Evolutionary conservation across 2,888 invertebrate genomes (phyloP).

Genomic region (Melangyna quadrimaculata): DNA sequence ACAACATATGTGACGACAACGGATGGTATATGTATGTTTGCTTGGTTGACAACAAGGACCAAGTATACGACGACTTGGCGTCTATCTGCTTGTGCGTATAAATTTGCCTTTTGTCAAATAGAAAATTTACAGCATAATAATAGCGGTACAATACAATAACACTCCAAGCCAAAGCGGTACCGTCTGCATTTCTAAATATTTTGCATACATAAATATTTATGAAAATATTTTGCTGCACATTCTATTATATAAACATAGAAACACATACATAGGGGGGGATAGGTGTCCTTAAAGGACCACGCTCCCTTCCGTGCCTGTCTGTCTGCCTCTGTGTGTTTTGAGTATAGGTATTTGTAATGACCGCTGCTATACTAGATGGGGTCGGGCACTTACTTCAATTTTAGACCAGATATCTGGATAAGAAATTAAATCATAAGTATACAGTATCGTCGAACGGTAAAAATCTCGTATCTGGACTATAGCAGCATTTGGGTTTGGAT

Average conservation of each 20-base stretch:
- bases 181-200: conserved; percentile 74
- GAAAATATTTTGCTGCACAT: conserved; percentile 81
- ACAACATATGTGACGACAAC: conserved; percentile 66
- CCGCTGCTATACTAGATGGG: neutral
- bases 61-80: conserved; percentile 8
- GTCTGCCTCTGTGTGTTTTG: neutral
- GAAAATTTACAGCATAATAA: conserved; percentile 71
- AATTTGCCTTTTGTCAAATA: conserved; percentile 69
- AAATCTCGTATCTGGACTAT: neutral
- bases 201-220: conserved; percentile 81
- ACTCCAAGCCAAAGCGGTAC: conserved; percentile 39
- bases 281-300: neutral
- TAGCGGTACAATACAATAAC: conserved; percentile 59
- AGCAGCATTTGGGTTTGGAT: neutral
- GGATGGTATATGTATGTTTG: conserved; percentile 27
- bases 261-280: neutral
- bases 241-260: neutral
- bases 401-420: neutral
- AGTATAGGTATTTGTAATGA: conserved; percentile 34
- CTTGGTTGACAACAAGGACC: neutral
- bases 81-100: conserved; percentile 57
- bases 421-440: neutral
- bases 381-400: neutral
- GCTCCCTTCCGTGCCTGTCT: neutral
- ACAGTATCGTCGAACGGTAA: neutral